Evolutionary conservation across 2,888 invertebrate species (phyloP).

Genomic region (Amblyjoppa fuscipennis): DNA sequence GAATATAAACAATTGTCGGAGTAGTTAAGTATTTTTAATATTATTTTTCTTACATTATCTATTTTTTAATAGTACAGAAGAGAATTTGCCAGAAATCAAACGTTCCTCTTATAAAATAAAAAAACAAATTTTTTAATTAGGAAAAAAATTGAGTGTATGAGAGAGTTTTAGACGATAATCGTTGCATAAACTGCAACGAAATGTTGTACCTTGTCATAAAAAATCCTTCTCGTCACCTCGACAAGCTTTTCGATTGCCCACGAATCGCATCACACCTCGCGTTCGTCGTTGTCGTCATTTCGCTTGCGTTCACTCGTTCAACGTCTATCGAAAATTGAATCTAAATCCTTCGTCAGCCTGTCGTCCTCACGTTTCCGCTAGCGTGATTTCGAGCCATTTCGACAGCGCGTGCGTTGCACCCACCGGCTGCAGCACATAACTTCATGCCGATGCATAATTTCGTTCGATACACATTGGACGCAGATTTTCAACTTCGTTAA

Average conservation of each 20-base stretch:
- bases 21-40: too few species aligned
- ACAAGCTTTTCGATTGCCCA: slow-evolving; percentile 30
- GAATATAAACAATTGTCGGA: too few species aligned
- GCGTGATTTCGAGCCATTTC: slow-evolving; percentile 49
- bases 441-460: slow-evolving; percentile 27
- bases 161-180: background rate
- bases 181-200: too few species aligned
- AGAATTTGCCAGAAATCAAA: too few species aligned
- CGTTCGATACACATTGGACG: background rate
- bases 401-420: slow-evolving; percentile 28
- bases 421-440: slow-evolving; percentile 10
- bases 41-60: too few species aligned
- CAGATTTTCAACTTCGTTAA: background rate
- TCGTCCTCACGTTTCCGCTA: slow-evolving; percentile 47
- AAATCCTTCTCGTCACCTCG: slow-evolving; percentile 10
- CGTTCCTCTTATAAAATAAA: too few species aligned
- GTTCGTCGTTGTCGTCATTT: slow-evolving; percentile 44
- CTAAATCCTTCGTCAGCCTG: slow-evolving; percentile 51
- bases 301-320: slow-evolving; percentile 55
- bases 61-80: too few species aligned
- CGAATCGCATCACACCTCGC: slow-evolving; percentile 23
- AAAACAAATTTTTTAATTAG: too few species aligned
- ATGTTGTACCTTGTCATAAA: background rate
- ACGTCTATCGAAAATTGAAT: slow-evolving; percentile 57
- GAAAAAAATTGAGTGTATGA: too few species aligned